Conservation (phyloP, 2,113 vertebrate species). For the Brachirus orientalis region DNA sequence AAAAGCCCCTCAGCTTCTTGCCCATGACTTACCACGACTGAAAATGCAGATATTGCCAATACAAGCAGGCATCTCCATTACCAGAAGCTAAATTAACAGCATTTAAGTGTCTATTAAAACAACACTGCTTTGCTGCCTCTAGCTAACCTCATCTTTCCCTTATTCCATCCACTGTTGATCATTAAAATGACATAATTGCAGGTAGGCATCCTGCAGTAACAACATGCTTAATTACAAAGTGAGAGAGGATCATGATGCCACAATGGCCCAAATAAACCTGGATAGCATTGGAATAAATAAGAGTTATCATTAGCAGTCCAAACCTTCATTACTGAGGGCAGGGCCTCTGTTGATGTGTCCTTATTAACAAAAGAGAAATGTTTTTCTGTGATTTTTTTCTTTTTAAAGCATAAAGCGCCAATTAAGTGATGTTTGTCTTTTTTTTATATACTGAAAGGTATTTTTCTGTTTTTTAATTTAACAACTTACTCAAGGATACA, state of each 20-base stretch:
- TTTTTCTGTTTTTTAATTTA: constrained; percentile 19
- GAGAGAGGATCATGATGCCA: constrained; percentile 76
- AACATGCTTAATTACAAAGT: constrained; percentile 82
- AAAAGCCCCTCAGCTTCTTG: constrained; percentile 49
- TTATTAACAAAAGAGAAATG: constrained; percentile 73
- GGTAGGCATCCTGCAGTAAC: constrained; percentile 81
- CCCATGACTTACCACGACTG: constrained; percentile 45
- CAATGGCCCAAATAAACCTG: constrained; percentile 78
- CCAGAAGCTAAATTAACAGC: constrained; percentile 82
- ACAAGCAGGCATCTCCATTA: constrained; percentile 71
- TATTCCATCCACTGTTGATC: constrained; percentile 74
- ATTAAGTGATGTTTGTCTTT: constrained; percentile 56
- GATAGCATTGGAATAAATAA: constrained; percentile 76
- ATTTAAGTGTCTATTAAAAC: constrained; percentile 86
- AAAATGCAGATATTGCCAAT: constrained; percentile 63
- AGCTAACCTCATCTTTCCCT: constrained; percentile 77
- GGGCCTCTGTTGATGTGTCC: constrained; percentile 51
- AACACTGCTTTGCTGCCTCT: constrained; percentile 78
- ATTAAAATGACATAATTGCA: constrained; percentile 85
- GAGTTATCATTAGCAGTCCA: constrained; percentile 75
- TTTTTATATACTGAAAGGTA: constrained; percentile 41
- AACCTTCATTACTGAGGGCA: constrained; percentile 74
- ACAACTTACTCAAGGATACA: constrained; percentile 17
- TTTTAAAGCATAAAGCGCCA: constrained; percentile 36
- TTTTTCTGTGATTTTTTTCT: constrained; percentile 24